These are phyloP conservation scores for Poeciliopsis gracilis DNA, from an alignment of 2,797 vertebrate genomes.

Conservation along the genomic window DNA sequence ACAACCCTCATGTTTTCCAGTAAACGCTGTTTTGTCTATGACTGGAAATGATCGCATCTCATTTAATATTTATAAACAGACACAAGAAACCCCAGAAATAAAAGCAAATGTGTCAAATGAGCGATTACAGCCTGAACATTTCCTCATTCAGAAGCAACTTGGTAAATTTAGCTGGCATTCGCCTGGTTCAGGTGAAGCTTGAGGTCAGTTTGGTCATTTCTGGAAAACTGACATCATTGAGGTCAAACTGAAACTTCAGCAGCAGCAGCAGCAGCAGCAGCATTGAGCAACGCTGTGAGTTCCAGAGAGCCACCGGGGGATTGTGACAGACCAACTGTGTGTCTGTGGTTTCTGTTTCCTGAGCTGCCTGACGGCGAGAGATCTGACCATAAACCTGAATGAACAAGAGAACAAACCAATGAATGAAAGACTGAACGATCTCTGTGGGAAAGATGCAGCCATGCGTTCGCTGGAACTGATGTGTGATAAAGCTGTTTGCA, in stretches of 20 bases:
- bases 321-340: conserved; percentile 17
- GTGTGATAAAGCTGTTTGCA: not conserved
- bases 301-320: conserved; percentile 22
- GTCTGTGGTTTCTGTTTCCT: conserved; percentile 17
- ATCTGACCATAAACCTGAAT: not conserved
- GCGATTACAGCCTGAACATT: not conserved
- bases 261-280: not conserved
- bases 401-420: not conserved
- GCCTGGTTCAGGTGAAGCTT: not conserved
- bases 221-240: conserved; percentile 4
- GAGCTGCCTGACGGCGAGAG: not conserved
- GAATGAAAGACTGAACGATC: not conserved
- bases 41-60: not conserved
- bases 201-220: not conserved
- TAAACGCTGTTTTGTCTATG: not conserved
- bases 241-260: not conserved
- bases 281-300: conserved; percentile 24
- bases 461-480: not conserved
- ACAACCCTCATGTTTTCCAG: not conserved
- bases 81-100: not conserved
- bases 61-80: not conserved
- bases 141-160: not conserved
- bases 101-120: not conserved
- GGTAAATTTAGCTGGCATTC: not conserved
- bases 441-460: accelerated